Conservation (phyloP, 2,888 invertebrate genomes). For the Pharmacophagus antenor region DNA sequence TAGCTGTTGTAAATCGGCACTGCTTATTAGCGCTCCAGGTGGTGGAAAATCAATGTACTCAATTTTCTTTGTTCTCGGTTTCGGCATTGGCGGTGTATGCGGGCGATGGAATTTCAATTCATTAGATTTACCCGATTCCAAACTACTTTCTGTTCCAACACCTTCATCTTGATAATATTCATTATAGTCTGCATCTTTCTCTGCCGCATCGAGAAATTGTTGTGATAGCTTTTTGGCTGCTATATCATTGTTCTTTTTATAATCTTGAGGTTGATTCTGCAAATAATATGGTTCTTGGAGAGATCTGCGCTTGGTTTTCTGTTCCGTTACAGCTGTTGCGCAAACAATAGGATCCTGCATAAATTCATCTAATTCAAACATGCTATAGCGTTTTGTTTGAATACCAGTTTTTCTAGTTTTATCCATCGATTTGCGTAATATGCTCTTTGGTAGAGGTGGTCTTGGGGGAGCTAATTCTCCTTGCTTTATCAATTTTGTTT, state of each 20-base stretch:
- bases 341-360: conserved; percentile 72
- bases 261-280: conserved; percentile 70
- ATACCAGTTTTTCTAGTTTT: conserved; percentile 75
- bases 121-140: conserved; percentile 81
- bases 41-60: conserved; percentile 76
- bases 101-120: conserved; percentile 74
- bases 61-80: conserved; percentile 72
- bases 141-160: conserved; percentile 81
- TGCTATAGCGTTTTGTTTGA: conserved; percentile 86
- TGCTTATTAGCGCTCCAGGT: conserved; percentile 77
- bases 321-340: conserved; percentile 70
- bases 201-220: conserved; percentile 76
- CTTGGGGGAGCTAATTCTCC: conserved; percentile 84
- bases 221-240: conserved; percentile 76
- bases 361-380: conserved; percentile 87
- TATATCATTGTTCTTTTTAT: conserved; percentile 76
- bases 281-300: conserved; percentile 87
- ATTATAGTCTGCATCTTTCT: conserved; percentile 77
- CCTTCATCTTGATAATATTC: conserved; percentile 83
- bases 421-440: conserved; percentile 83
- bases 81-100: conserved; percentile 77
- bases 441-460: conserved; percentile 87
- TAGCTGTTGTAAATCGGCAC: conserved; percentile 84
- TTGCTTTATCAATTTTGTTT: conserved; percentile 65
- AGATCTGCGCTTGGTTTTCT: conserved; percentile 85